Base-by-base conservation (phyloP, 2,113 vertebrate genomes). In the Oreocharis arfaki region DNA sequence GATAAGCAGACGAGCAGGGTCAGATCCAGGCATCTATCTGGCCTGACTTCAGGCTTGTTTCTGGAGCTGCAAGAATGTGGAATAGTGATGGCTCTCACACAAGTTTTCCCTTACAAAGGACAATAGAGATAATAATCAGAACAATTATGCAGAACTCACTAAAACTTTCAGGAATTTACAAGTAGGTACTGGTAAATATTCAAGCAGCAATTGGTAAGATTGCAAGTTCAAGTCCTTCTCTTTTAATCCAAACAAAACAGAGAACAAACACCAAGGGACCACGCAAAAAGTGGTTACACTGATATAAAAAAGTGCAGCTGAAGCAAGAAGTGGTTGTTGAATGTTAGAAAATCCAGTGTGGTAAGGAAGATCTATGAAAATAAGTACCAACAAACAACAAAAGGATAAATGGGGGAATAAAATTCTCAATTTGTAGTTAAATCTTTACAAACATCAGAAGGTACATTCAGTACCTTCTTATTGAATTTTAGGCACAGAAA, bases 101-200 rank as follows among this genome's bases (percentile, higher is more conserved):
- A 82, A 79, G 16, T 55, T 79, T 92, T 92, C 57, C 41, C 64
- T 93, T 85, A 59, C 69, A 90, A 91, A 91, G 77, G 35, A 77
- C 87, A 92, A 84, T 22, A 86, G 64, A 92, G 83, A 84, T 90
- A 95, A 93, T 37, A 16, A 95, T 90, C 90, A 74, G 63, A 83
- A 87, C 49, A 70, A 61, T 63, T 69, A 95, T 68, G 65, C 77
- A 79, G 91, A 94, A 71, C 75, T 79, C 76, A 81, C 68, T 56
- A 84, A 92, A 87, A 92, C 83, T 94, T 92, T 57, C 64, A 90
- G 84, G 90, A 93, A 91, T 86, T 95, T 93, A 77, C 30, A 93
- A 75, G 87, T 77, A 94, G 76, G 74, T 94, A 78, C 79, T 73
- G 63, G 16, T 87, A 67, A 93, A 95, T 94, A 85, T 80, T 95